phyloP scores from a whole-genome alignment of 2,888 invertebrate genomes.

The Aporophyla nigra region DNA sequence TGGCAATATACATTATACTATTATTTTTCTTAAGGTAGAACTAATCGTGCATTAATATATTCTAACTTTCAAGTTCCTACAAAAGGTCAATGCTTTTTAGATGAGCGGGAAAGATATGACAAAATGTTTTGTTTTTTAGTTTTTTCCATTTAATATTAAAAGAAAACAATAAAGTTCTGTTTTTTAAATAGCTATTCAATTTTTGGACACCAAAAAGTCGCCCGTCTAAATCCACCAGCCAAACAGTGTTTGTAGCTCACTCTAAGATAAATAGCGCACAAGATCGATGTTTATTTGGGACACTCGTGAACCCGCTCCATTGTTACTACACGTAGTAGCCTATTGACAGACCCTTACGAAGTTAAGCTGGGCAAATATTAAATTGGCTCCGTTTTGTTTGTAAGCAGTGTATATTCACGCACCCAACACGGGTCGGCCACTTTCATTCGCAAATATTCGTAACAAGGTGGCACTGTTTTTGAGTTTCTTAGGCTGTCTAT shows the following conservation, averaged over 20 bases:
- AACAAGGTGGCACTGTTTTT: slow-evolving; percentile 61
- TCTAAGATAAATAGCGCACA: slow-evolving; percentile 81
- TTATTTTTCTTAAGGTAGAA: too few species aligned
- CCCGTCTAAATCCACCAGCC: slow-evolving; percentile 57
- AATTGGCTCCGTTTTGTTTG: slow-evolving; percentile 78
- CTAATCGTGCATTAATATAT: not conserved
- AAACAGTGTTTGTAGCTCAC: slow-evolving; percentile 75
- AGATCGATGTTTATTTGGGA: slow-evolving; percentile 86
- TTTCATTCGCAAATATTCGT: slow-evolving; percentile 62
- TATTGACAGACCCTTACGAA: slow-evolving; percentile 79
- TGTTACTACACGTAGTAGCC: slow-evolving; percentile 76
- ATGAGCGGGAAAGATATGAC: not conserved
- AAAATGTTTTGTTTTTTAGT: not conserved
- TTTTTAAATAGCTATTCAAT: too few species aligned
- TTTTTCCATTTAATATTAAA: too few species aligned
- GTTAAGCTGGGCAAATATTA: slow-evolving; percentile 83
- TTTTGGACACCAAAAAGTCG: slow-evolving; percentile 21
- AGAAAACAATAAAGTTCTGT: too few species aligned
- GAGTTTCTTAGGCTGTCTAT: slow-evolving; percentile 22
- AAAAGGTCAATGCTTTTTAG: not conserved
- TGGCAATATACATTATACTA: too few species aligned
- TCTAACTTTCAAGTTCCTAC: not conserved
- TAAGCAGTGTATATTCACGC: slow-evolving; percentile 62
- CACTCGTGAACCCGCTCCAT: slow-evolving; percentile 76
- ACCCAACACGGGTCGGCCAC: slow-evolving; percentile 56